Conservation (phyloP, 2,113 vertebrate genomes). For the Arvicanthis niloticus region DNA sequence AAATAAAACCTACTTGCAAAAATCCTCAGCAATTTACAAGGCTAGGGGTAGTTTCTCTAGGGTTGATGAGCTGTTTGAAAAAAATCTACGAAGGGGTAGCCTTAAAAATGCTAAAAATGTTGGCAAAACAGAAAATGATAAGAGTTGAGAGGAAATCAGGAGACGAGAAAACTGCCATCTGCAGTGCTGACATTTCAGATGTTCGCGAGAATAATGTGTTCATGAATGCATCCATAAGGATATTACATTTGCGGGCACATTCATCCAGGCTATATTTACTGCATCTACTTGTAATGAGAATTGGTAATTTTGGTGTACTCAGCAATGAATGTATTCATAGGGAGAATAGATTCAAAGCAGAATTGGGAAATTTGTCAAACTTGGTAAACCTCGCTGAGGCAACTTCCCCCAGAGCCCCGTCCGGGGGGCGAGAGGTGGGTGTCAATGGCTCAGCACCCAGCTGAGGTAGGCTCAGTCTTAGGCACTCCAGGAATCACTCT, state of each 20-base stretch:
- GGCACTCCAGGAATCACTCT: neutral
- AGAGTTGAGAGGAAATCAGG: constrained; percentile 63
- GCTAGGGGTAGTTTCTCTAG: constrained; percentile 30
- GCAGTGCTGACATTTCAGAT: constrained; percentile 6
- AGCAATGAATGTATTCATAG: constrained; percentile 37
- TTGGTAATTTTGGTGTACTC: neutral
- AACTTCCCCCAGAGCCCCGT: neutral
- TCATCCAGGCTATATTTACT: constrained; percentile 26
- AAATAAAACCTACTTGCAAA: constrained; percentile 21
- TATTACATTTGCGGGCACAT: neutral
- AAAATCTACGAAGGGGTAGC: constrained; percentile 59
- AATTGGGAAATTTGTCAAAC: constrained; percentile 40
- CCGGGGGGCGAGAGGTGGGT: neutral
- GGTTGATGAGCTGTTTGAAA: constrained; percentile 55
- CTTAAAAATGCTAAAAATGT: constrained; percentile 63
- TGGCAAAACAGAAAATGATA: constrained; percentile 71
- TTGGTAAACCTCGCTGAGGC: neutral
- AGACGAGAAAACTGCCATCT: neutral
- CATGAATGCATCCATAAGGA: constrained; percentile 59
- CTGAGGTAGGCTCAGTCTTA: neutral
- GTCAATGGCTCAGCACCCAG: neutral
- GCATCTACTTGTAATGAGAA: constrained; percentile 55
- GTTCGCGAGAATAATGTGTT: constrained; percentile 12
- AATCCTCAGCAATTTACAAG: neutral
- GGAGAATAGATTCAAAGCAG: constrained; percentile 18